Conservation (phyloP, 2,113 vertebrate genomes). For the Semicossyphus pulcher region DNA sequence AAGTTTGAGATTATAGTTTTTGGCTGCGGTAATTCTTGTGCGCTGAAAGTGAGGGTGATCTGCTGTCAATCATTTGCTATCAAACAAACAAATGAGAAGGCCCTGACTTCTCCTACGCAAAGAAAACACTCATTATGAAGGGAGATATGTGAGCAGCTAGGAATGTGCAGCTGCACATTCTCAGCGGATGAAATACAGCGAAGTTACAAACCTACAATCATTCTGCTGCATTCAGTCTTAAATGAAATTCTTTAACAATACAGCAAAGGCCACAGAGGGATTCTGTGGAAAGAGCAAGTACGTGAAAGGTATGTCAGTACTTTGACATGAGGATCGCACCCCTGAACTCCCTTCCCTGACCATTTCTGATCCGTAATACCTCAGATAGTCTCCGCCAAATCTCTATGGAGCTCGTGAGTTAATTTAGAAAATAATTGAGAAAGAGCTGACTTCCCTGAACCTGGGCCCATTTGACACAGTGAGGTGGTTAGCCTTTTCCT, state of each 20-base stretch:
- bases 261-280: neutral
- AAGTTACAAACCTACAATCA: neutral
- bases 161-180: neutral
- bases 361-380: conserved; percentile 40
- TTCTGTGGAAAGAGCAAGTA: conserved; percentile 30
- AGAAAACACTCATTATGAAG: too few species aligned
- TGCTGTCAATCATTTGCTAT: neutral
- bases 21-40: conserved; percentile 12
- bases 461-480: conserved; percentile 68
- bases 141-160: neutral
- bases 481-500: conserved; percentile 80
- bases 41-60: neutral
- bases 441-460: conserved; percentile 71
- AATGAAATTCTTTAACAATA: conserved; percentile 32
- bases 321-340: conserved; percentile 43
- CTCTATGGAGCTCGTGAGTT: conserved; percentile 60
- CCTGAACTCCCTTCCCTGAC: conserved; percentile 36
- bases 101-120: neutral
- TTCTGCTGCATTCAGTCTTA: neutral
- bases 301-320: conserved; percentile 41
- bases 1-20: conserved; percentile 27
- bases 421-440: conserved; percentile 82
- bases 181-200: neutral
- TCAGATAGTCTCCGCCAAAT: conserved; percentile 42
- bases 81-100: neutral